Conservation (phyloP, 2,797 vertebrate genomes). For the Esox lucius region DNA sequence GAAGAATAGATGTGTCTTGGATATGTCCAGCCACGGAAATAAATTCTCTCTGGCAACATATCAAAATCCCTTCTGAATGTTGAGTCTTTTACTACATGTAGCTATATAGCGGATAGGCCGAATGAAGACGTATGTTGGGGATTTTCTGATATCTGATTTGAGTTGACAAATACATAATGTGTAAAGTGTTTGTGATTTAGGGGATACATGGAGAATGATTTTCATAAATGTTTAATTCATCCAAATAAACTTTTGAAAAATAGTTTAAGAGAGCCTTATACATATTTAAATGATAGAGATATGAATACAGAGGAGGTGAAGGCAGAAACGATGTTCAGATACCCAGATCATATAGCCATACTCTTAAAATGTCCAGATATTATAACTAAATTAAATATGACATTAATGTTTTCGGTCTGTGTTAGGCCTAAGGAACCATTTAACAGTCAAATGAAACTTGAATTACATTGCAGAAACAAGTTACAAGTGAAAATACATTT, state of each 20-base stretch:
- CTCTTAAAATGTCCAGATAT: not conserved
- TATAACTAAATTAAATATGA: not conserved
- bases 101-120: conserved; percentile 10
- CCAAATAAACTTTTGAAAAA: not conserved
- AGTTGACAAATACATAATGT: conserved; percentile 3
- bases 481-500: no score
- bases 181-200: conserved; percentile 6
- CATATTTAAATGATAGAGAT: not conserved
- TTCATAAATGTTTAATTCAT: not conserved
- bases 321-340: not conserved
- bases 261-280: not conserved
- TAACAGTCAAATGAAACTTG: no score
- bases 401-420: not conserved
- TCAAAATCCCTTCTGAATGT: conserved; percentile 16
- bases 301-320: not conserved
- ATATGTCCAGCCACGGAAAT: not conserved
- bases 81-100: conserved; percentile 8
- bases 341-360: not conserved
- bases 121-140: conserved; percentile 16
- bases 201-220: conserved; percentile 7
- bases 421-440: no score
- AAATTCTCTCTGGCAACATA: conserved; percentile 14
- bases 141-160: conserved; percentile 13
- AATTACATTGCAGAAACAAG: no score
- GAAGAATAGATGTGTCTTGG: conserved; percentile 5